Percentiles rank a stretch among this genome's conserved stretches.
phyloP scores from a whole-genome alignment of 2,113 vertebrate genomes.

The Circaetus cinerascens region DNA sequence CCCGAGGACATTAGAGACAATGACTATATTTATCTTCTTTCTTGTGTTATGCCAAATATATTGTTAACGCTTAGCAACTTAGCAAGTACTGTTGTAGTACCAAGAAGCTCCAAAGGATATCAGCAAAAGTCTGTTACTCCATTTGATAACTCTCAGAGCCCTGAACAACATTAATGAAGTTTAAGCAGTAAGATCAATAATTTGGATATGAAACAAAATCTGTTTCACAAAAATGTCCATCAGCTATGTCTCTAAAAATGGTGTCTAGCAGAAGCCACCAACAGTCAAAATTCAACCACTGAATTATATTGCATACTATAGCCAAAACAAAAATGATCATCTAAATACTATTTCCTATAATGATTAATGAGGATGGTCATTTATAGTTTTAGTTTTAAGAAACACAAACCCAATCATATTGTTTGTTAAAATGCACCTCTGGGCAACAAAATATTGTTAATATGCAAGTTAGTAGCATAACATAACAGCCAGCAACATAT shows the following conservation, averaged over 20 bases:
- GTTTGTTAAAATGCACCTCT: not conserved
- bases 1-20: not conserved
- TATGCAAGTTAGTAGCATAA: not conserved
- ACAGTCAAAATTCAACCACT: not conserved
- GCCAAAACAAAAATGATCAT: not conserved
- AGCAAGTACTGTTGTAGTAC: not conserved
- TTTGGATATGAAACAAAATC: constrained; percentile 24
- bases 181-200: constrained; percentile 20
- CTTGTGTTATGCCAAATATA: not conserved
- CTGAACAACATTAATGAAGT: constrained; percentile 6
- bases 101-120: not conserved
- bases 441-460: not conserved
- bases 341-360: not conserved
- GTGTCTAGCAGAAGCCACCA: not conserved
- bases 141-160: not conserved
- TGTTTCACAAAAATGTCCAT: not conserved
- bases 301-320: not conserved
- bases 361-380: not conserved
- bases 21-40: not conserved
- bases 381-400: not conserved
- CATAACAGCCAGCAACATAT: not conserved
- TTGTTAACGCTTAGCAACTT: not conserved
- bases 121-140: not conserved
- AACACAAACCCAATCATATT: not conserved
- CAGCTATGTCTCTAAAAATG: not conserved